Conservation (phyloP, 2,113 vertebrate genomes). For the Manacus vitellinus region DNA sequence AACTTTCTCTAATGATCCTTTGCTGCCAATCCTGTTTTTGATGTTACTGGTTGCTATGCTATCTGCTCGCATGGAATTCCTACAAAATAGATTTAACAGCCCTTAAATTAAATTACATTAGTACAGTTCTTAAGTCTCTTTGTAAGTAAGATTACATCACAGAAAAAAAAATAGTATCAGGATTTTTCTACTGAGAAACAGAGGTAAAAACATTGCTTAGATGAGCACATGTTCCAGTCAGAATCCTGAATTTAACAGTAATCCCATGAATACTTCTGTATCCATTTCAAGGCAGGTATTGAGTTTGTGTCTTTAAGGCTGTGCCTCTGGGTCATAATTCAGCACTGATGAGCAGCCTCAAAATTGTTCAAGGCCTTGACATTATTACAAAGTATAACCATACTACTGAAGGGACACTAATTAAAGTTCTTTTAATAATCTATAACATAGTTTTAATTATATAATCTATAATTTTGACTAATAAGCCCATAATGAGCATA, state of each 20-base stretch:
- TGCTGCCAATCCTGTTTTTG: constrained; percentile 88
- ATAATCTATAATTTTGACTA: background rate
- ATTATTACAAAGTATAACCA: background rate
- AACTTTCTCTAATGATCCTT: constrained; percentile 82
- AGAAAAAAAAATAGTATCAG: background rate
- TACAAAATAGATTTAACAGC: background rate
- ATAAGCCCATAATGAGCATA: background rate
- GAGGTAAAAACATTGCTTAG: background rate
- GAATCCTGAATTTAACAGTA: background rate
- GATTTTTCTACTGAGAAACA: background rate
- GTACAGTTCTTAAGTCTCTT: background rate
- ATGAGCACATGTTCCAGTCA: background rate
- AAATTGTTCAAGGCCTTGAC: background rate
- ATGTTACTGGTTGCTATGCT: constrained; percentile 78
- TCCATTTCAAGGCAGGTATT: background rate
- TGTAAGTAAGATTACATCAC: background rate
- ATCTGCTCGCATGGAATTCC: constrained; percentile 84
- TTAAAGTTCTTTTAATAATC: background rate
- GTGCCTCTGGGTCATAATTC: background rate
- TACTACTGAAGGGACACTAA: background rate
- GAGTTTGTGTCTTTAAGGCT: background rate
- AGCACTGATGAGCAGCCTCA: background rate
- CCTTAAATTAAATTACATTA: background rate
- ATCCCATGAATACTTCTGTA: background rate
- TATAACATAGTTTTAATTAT: background rate